Percentiles rank a stretch among this genome's conserved stretches.
phyloP scores from a whole-genome alignment of 2,888 invertebrate species.

The Sialis lutaria region DNA sequence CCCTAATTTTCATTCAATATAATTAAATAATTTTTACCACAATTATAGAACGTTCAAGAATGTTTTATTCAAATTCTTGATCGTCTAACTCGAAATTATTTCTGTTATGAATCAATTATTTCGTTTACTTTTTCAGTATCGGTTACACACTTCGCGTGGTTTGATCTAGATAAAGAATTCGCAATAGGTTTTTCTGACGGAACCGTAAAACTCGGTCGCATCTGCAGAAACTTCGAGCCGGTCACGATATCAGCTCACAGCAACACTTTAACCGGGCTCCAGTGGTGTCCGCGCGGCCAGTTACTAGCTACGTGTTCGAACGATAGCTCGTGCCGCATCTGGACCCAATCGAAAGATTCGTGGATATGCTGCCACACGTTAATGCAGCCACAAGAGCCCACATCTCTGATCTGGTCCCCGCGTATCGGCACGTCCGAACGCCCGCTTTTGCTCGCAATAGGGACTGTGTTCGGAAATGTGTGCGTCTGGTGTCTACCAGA shows the following conservation, averaged over 20 bases:
- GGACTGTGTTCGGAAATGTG: slow-evolving; percentile 33
- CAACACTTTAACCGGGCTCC: slow-evolving; percentile 23
- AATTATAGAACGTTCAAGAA: neutral
- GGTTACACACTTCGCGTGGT: slow-evolving; percentile 35
- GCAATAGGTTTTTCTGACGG: slow-evolving; percentile 38
- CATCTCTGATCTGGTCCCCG: slow-evolving; percentile 33
- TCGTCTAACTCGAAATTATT: neutral
- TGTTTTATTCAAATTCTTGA: neutral
- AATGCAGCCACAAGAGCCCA: slow-evolving; percentile 27
- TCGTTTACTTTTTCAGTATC: slow-evolving; percentile 23
- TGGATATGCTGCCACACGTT: slow-evolving; percentile 26
- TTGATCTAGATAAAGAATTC: slow-evolving; percentile 32
- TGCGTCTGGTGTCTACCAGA: slow-evolving; percentile 27
- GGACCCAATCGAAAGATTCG: slow-evolving; percentile 24
- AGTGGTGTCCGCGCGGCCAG: slow-evolving; percentile 32
- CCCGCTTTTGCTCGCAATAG: slow-evolving; percentile 29
- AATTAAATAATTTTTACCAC: no score
- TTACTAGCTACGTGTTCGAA: slow-evolving; percentile 32
- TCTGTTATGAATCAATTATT: neutral
- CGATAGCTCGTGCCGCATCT: slow-evolving; percentile 27
- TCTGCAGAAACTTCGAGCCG: slow-evolving; percentile 19
- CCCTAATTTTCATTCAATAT: neutral
- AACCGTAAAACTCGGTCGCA: slow-evolving; percentile 25
- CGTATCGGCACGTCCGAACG: slow-evolving; percentile 23
- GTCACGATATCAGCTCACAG: slow-evolving; percentile 25